phyloP scores from a whole-genome alignment of 2,113 vertebrate genomes.

The Trochalopteron elliotii region DNA sequence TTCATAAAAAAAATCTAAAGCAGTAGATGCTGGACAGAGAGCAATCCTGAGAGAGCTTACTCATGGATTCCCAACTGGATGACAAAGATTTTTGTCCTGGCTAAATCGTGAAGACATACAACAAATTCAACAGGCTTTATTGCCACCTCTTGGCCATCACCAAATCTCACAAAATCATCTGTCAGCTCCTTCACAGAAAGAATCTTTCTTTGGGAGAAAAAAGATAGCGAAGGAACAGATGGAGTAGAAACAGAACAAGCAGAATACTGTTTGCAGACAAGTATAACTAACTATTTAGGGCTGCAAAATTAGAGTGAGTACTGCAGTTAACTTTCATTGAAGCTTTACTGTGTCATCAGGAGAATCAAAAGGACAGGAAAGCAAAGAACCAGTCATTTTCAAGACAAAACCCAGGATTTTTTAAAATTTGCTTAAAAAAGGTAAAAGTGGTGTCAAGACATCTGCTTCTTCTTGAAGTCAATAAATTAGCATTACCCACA shows the following conservation, averaged over 20 bases:
- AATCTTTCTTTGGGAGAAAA: neutral
- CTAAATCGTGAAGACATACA: neutral
- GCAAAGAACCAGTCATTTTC: neutral
- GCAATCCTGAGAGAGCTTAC: neutral
- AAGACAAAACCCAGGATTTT: neutral
- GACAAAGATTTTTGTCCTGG: neutral
- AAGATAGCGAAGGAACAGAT: neutral
- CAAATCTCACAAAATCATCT: neutral
- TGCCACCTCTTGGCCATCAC: slow-evolving; percentile 23
- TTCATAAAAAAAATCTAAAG: neutral
- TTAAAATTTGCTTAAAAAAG: neutral
- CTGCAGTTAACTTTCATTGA: neutral
- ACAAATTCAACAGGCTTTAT: neutral
- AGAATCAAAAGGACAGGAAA: neutral
- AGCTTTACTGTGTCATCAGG: neutral
- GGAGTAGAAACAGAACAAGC: neutral
- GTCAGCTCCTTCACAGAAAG: neutral
- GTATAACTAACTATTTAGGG: neutral
- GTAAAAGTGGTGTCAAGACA: neutral
- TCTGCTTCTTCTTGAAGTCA: neutral
- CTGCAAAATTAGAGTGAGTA: neutral
- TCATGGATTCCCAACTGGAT: neutral
- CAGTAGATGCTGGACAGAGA: neutral
- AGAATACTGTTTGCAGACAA: neutral
- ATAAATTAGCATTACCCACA: neutral